Conservation (phyloP, 2,888 invertebrate species). For the Dicycla oo region DNA sequence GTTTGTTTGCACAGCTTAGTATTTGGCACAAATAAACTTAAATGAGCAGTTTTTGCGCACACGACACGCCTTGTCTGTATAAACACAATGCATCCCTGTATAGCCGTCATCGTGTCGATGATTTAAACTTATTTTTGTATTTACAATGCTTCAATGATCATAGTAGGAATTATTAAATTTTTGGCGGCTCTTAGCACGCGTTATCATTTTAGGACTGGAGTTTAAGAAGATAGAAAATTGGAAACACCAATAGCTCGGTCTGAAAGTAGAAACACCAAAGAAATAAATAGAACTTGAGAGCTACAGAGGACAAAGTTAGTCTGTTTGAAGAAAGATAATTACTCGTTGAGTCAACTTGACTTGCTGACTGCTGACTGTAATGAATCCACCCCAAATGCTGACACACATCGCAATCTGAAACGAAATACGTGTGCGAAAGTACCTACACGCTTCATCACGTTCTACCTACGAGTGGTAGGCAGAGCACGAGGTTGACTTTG, state of each 20-base stretch:
- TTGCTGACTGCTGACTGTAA: slow-evolving; percentile 15
- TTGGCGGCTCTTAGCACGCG: not conserved
- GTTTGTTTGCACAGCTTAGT: slow-evolving; percentile 66
- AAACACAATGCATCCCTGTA: slow-evolving; percentile 40
- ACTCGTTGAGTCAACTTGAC: too few species aligned
- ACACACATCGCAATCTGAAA: slow-evolving; percentile 36
- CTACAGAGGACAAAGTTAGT: not conserved
- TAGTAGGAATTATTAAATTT: not conserved
- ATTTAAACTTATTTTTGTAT: too few species aligned
- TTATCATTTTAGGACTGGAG: not conserved
- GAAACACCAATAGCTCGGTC: not conserved
- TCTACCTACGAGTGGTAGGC: slow-evolving; percentile 7
- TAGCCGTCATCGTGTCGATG: too few species aligned
- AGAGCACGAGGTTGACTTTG: slow-evolving; percentile 33
- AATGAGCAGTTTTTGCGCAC: slow-evolving; percentile 53
- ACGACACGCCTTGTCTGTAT: slow-evolving; percentile 31
- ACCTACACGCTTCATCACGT: slow-evolving; percentile 40
- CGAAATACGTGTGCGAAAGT: slow-evolving; percentile 46
- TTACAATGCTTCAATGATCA: not conserved
- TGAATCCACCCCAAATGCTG: slow-evolving; percentile 9
- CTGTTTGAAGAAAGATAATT: not conserved
- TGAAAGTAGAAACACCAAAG: too few species aligned
- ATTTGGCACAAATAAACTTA: slow-evolving; percentile 51
- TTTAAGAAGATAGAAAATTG: not conserved
- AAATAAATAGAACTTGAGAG: not conserved